phyloP scores from a whole-genome alignment of 2,797 vertebrate genomes.

The Artibeus jamaicensis region DNA sequence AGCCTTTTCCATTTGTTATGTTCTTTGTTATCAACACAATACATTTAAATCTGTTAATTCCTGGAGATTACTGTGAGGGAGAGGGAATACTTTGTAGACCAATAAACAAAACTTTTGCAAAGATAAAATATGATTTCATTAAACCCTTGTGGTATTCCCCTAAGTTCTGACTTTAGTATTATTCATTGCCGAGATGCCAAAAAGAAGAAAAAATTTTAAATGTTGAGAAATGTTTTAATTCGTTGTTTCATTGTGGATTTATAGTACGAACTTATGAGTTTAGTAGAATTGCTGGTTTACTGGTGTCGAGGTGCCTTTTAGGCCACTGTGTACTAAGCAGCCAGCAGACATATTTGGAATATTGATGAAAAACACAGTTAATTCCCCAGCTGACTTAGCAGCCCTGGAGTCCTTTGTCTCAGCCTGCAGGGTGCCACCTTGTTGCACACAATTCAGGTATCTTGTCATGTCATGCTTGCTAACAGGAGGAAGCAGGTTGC shows the following conservation, averaged over 20 bases:
- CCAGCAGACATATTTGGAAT: not conserved
- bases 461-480: not conserved
- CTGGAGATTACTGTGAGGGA: constrained; percentile 22
- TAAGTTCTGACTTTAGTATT: constrained; percentile 14
- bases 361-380: not conserved
- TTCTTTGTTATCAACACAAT: constrained; percentile 39
- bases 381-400: not conserved
- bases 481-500: not conserved
- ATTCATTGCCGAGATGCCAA: constrained; percentile 23
- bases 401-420: not conserved
- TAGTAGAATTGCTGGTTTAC: not conserved
- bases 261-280: not conserved
- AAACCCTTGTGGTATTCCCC: constrained; percentile 49
- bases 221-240: constrained; percentile 40
- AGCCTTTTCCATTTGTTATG: constrained; percentile 9
- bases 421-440: not conserved
- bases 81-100: constrained; percentile 5
- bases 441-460: not conserved
- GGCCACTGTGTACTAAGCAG: not conserved
- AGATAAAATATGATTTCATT: constrained; percentile 51
- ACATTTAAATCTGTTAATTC: constrained; percentile 55
- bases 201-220: not conserved
- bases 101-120: constrained; percentile 46
- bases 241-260: not conserved
- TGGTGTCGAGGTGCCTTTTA: not conserved